Evolutionary conservation across 2,888 invertebrate genomes (phyloP).

Genomic region (Drosophila barbarae): DNA sequence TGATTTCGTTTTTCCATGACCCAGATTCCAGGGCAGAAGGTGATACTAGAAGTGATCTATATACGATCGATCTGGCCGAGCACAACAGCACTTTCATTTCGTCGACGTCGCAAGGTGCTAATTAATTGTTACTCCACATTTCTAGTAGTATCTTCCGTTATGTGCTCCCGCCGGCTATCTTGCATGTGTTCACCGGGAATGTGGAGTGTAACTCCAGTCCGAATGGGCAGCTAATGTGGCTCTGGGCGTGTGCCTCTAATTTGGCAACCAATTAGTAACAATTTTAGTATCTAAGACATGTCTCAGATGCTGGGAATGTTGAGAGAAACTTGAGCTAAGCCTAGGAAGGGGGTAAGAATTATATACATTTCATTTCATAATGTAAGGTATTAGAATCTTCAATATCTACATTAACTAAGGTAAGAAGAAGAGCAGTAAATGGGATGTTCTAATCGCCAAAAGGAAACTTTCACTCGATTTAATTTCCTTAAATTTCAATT

Average conservation of each 20-base stretch:
- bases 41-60: slow-evolving; percentile 73
- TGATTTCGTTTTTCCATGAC: slow-evolving; percentile 72
- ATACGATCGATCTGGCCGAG: slow-evolving; percentile 37
- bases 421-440: not conserved
- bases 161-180: slow-evolving; percentile 17
- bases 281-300: not conserved
- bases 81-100: slow-evolving; percentile 68
- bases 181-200: slow-evolving; percentile 1
- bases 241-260: slow-evolving; percentile 55
- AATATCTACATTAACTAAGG: not conserved
- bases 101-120: slow-evolving; percentile 59
- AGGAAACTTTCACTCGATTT: too few species aligned
- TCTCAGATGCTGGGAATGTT: not conserved
- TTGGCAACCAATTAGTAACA: slow-evolving; percentile 53
- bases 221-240: slow-evolving; percentile 5
- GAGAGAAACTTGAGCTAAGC: not conserved
- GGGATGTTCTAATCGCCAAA: too few species aligned
- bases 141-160: slow-evolving; percentile 56
- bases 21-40: slow-evolving; percentile 54
- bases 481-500: not conserved
- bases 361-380: not conserved
- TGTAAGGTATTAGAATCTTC: not conserved
- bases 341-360: not conserved
- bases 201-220: slow-evolving; percentile 12
- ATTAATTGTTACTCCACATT: slow-evolving; percentile 72